Evolutionary conservation across 2,888 invertebrate species (phyloP).

Genomic region (Nemapogon koenigi): DNA sequence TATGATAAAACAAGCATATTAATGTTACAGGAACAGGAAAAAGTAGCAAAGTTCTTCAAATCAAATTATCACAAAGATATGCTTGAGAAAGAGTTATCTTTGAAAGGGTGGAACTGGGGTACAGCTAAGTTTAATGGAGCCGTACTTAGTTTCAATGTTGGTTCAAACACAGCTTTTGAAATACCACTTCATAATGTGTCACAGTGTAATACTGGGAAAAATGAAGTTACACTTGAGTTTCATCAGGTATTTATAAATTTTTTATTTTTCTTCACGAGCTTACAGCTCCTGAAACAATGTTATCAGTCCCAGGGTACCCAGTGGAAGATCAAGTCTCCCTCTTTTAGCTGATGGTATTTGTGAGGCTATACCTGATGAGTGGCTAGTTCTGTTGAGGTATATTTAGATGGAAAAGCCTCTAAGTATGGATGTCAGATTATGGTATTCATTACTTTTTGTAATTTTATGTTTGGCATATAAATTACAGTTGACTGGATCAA

Average conservation of each 20-base stretch:
- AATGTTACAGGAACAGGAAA: slow-evolving; percentile 83
- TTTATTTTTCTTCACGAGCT: slow-evolving; percentile 3
- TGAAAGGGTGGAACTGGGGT: slow-evolving; percentile 99
- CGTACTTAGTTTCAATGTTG: slow-evolving; percentile 84
- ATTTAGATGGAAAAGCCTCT: no score
- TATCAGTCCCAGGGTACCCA: no score
- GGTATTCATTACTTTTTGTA: no score
- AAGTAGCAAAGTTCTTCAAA: slow-evolving; percentile 88
- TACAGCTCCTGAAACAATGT: not conserved
- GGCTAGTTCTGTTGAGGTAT: no score
- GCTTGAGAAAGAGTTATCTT: slow-evolving; percentile 88
- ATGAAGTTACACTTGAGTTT: slow-evolving; percentile 97
- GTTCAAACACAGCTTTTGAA: slow-evolving; percentile 88
- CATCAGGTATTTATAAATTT: slow-evolving; percentile 72
- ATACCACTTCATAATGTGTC: slow-evolving; percentile 96
- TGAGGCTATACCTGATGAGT: no score
- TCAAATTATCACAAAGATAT: slow-evolving; percentile 84
- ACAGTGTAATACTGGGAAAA: slow-evolving; percentile 94
- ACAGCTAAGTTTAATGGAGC: slow-evolving; percentile 92
- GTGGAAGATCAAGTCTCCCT: no score
- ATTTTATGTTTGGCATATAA: no score
- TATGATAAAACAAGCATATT: no score
- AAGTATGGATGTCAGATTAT: no score
- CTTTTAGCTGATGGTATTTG: no score
- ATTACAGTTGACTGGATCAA: no score